phyloP scores from a whole-genome alignment of 1,140 invertebrate species.

The Drosophila ohnishii region DNA sequence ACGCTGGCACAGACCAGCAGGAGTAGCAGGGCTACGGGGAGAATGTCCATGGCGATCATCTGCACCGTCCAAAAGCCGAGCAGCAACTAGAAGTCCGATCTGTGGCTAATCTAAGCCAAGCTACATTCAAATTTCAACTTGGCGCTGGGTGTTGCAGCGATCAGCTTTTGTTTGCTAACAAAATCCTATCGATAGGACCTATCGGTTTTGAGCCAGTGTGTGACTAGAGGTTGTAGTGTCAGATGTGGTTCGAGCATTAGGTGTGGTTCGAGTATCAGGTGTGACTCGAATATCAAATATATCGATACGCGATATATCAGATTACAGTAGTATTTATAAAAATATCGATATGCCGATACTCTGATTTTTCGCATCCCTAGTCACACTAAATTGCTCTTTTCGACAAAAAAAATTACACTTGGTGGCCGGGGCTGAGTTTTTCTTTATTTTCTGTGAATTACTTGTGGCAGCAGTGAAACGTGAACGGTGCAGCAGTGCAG shows the following conservation, averaged over 20 bases:
- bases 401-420: background rate
- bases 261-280: too few species aligned
- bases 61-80: slow-evolving; percentile 7
- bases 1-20: slow-evolving; percentile 32
- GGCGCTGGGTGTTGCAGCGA: background rate
- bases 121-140: slow-evolving; percentile 8
- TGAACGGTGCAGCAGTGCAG: slow-evolving; percentile 33
- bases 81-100: slow-evolving; percentile 20
- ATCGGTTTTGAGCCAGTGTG: too few species aligned
- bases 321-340: too few species aligned
- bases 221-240: too few species aligned
- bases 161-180: slow-evolving; percentile 1
- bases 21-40: slow-evolving; percentile 17
- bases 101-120: background rate
- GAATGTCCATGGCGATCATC: slow-evolving; percentile 33
- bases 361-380: too few species aligned
- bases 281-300: too few species aligned
- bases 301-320: too few species aligned
- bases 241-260: too few species aligned
- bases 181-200: background rate
- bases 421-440: background rate
- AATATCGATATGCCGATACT: too few species aligned
- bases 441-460: background rate
- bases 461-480: slow-evolving; percentile 20
- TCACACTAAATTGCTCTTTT: slow-evolving; percentile 7